Base-by-base conservation (phyloP, 2,113 vertebrate genomes). In the Steatornis caripensis region DNA sequence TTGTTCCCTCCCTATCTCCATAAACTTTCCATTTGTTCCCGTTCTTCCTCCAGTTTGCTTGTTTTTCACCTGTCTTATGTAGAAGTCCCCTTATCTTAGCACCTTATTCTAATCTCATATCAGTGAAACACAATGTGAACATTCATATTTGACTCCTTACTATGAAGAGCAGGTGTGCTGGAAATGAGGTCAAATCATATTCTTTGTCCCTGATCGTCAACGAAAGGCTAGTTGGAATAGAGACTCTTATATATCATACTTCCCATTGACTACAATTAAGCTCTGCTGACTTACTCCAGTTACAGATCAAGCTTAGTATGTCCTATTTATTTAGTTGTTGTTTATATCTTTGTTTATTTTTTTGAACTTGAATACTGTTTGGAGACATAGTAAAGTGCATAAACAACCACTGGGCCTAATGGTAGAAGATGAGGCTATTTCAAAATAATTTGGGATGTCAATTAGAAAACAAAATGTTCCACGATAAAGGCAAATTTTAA, bases 341-440 rank as follows among this genome's bases (percentile, higher is more conserved):
- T 41, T 45, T 79, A 15, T 85, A 26, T 20, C 34, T 48, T 79
- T 71, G 6, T 20, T 68, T 80, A 3, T 79, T 92, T 84, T 3
- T 57, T 78, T 27, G 55, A 77, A 75, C 55, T 78, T 71, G 51
- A 90, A 30, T 84, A 76, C 57, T 96, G 45, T 88, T 89, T 95
- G 92, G 95, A 96, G 91, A 68, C 71, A 90, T 37, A 65, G 43
- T 34, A 57, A 96, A 82, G 49, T 77, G 77, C 15, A 45, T 87
- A 94, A 94, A 68, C 79, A 90, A 41, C 89, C 88, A 86, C 89
- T 95, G 58, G 62, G 62, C 46, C 57, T 95, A 86, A 95, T 88
- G 66, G 90, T 77, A 96, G 88, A 94, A 94, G 29, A 95, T n/a
- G 32, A 83, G 66, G 64, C 7, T 54, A 77, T 96, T 96, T 96